A percentile compares a stretch with the other conserved stretches of the same genome.
These are phyloP conservation scores for Argya squamiceps DNA, from an alignment of 2,797 vertebrate species.

Conservation along the genomic window DNA sequence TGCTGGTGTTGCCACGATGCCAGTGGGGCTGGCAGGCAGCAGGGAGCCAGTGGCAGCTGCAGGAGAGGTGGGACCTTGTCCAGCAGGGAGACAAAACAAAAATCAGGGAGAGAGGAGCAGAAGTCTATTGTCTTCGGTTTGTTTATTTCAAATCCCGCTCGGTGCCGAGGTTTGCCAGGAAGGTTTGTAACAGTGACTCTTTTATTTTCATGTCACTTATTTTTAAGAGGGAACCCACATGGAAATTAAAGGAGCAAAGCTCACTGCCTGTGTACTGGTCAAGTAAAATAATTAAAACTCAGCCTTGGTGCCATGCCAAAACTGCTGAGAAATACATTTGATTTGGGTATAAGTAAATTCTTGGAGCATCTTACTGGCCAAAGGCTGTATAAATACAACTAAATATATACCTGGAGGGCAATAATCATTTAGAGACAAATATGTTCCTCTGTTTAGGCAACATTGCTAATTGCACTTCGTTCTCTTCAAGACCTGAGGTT, in stretches of 20 bases:
- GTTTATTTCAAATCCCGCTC: neutral
- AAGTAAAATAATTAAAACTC: neutral
- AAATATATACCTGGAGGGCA: neutral
- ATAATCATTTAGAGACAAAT: neutral
- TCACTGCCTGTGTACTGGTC: accelerated
- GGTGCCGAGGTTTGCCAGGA: neutral
- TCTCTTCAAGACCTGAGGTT: neutral
- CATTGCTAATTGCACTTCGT: neutral
- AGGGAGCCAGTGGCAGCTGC: neutral
- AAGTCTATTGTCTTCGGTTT: neutral
- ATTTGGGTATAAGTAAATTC: neutral
- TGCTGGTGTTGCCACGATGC: neutral
- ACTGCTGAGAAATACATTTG: neutral
- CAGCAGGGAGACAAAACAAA: conserved; percentile 1
- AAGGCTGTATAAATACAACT: neutral
- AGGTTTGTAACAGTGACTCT: neutral
- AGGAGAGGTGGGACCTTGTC: neutral
- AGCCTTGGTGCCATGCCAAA: neutral
- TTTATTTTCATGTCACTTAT: neutral
- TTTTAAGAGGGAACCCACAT: neutral
- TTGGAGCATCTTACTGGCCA: neutral
- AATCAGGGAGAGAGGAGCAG: neutral
- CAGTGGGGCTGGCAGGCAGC: neutral
- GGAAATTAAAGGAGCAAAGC: neutral
- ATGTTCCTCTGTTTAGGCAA: neutral